Base-by-base conservation (phyloP, 1,140 invertebrate species). In the Cheumatopsyche charites region DNA sequence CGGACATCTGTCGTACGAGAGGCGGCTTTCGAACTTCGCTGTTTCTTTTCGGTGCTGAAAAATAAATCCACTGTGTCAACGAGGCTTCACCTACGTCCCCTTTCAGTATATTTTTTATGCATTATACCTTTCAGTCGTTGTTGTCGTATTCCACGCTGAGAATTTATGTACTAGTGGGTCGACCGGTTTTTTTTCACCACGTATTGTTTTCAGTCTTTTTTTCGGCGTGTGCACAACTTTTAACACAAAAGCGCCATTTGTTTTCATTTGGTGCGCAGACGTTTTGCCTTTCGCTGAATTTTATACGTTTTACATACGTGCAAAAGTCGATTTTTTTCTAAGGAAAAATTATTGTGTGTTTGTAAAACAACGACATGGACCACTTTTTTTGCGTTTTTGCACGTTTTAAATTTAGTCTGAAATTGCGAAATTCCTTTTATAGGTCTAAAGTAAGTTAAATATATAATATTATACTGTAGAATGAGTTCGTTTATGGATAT, bases 151-250 rank as follows among this genome's bases (percentile, higher is more conserved):
- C 29, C 29, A 36, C 3, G 29, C 19, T 26, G 19, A 9, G 11
- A 23, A 58, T 58, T 58, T 58, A 58, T 58, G 23, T 58, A 58
- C 55, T 25, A n/a, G n/a, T n/a, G 55, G 12, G 55, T 58, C 55
- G 21, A 58, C 55, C 9, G 23, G 23, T 58, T 58, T 23, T 58
- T 23, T 52, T 52, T 19, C 7, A 52, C 41, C 5, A 19, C 23
- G n/a, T 52, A 25, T 36, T 58, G 21, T 26, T 23, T 58, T 58
- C 55, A n/a, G 4, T 21, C 25, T 23, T 58, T 58, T 58, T 25
- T 58, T n/a, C 23, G 49, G n/a, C 11, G 21, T 6, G 19, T 36
- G 3, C 29, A 9, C 5, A 52, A 52, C 21, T 58, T 58, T 58
- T 58, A 21, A 26, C 55, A 58, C 19, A 36, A 36, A 36, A 13